These are phyloP conservation scores for Lithophane ornitopus DNA, from an alignment of 2,888 invertebrate species.

Conservation along the genomic window DNA sequence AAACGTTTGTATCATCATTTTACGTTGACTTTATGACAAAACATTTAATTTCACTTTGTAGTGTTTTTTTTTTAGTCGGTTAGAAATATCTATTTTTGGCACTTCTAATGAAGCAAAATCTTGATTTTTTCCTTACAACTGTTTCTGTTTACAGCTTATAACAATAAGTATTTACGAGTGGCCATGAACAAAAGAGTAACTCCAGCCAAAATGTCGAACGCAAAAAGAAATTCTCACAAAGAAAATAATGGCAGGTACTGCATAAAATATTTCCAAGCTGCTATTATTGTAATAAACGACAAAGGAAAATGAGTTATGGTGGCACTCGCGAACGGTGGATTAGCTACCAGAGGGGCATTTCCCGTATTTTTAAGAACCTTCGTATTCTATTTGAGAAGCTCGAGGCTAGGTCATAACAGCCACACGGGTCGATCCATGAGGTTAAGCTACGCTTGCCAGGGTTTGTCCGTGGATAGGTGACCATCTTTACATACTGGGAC, in stretches of 20 bases:
- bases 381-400: too few relatives aligned
- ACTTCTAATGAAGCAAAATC: neutral
- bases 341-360: slow-evolving; percentile 4
- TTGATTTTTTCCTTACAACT: neutral
- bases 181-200: slow-evolving; percentile 13
- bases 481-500: too few relatives aligned
- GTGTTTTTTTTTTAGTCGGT: too few relatives aligned
- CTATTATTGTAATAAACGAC: slow-evolving; percentile 33
- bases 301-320: slow-evolving; percentile 49
- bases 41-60: neutral
- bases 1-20: too few relatives aligned
- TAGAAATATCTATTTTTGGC: neutral
- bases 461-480: too few relatives aligned
- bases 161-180: neutral
- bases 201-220: slow-evolving; percentile 26
- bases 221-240: slow-evolving; percentile 41
- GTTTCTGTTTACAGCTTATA: slow-evolving; percentile 1
- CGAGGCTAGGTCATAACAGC: too few relatives aligned
- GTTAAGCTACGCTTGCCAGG: too few relatives aligned
- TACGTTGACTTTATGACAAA: neutral
- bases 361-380: neutral
- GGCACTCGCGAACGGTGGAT: slow-evolving; percentile 34
- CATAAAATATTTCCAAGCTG: slow-evolving; percentile 42
- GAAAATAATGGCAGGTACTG: slow-evolving; percentile 35
- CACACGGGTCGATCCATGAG: too few relatives aligned